Conservation (phyloP, 2,113 vertebrate species). For the Epinephelus lanceolatus region DNA sequence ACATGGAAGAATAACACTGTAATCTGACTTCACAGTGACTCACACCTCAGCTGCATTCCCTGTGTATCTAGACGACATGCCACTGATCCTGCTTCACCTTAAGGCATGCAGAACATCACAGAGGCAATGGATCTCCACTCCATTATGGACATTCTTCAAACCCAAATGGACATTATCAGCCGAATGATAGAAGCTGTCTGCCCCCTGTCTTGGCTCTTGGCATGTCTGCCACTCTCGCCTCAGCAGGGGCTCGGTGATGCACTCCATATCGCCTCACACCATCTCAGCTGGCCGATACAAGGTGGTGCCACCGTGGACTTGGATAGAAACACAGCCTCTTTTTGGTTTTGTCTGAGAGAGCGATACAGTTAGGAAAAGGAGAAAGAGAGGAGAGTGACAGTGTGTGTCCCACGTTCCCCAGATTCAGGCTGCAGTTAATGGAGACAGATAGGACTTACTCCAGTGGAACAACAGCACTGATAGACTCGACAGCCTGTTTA, state of each 20-base stretch:
- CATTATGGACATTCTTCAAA: slow-evolving; percentile 37
- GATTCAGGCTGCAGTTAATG: slow-evolving; percentile 51
- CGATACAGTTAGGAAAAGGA: slow-evolving; percentile 12
- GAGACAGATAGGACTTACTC: slow-evolving; percentile 48
- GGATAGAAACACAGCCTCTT: slow-evolving; percentile 13
- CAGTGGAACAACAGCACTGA: slow-evolving; percentile 45
- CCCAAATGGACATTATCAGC: slow-evolving; percentile 46
- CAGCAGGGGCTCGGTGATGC: slow-evolving; percentile 55
- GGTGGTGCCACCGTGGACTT: slow-evolving; percentile 33
- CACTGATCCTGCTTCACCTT: slow-evolving; percentile 1
- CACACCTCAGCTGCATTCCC: slow-evolving; percentile 7
- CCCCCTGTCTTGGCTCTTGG: slow-evolving; percentile 31
- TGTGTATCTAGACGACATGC: neutral
- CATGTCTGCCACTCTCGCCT: slow-evolving; percentile 62
- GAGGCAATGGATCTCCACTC: slow-evolving; percentile 31
- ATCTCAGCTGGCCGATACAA: slow-evolving; percentile 54
- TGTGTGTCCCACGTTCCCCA: slow-evolving; percentile 27
- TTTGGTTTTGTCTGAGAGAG: slow-evolving; percentile 7
- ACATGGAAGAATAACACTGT: neutral
- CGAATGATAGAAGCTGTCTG: slow-evolving; percentile 50
- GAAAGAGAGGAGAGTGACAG: slow-evolving; percentile 6
- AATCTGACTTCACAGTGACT: slow-evolving; percentile 7
- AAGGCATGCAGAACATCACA: slow-evolving; percentile 9
- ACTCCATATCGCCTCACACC: slow-evolving; percentile 55
- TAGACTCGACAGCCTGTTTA: slow-evolving; percentile 33